Conservation (phyloP, 1,140 invertebrate genomes). For the Chlorops oryzae region DNA sequence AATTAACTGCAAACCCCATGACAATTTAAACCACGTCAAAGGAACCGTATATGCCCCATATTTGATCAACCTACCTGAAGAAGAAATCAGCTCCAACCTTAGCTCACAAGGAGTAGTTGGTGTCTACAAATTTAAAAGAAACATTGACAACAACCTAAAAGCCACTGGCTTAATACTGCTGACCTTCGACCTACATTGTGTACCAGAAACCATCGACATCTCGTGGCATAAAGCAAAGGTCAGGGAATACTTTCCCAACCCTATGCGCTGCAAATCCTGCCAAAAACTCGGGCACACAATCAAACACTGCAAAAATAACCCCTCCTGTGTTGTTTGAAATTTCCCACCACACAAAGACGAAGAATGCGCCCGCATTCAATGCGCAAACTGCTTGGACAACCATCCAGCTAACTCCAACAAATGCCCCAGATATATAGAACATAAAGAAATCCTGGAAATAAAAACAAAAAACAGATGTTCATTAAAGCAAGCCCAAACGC, state of each 20-base stretch:
- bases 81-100: neutral
- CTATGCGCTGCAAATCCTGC: constrained; percentile 2
- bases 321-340: neutral
- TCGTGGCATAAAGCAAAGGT: constrained; percentile 1
- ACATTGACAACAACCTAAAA: neutral
- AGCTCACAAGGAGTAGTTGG: neutral
- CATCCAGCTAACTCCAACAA: neutral
- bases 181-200: neutral
- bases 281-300: constrained; percentile 2
- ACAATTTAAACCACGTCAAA: neutral
- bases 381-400: neutral
- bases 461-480: neutral
- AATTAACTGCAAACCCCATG: constrained; percentile 1
- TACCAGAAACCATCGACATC: neutral
- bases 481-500: no score
- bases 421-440: neutral
- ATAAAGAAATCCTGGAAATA: neutral
- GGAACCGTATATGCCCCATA: neutral
- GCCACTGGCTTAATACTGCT: neutral
- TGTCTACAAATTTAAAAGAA: constrained; percentile 1
- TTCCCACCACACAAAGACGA: neutral
- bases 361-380: neutral
- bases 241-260: constrained; percentile 4
- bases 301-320: neutral
- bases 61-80: neutral